A percentile compares a stretch with the other conserved stretches of the same genome.
phyloP scores from a whole-genome alignment of 2,797 vertebrate genomes.

The Miichthys miiuy region DNA sequence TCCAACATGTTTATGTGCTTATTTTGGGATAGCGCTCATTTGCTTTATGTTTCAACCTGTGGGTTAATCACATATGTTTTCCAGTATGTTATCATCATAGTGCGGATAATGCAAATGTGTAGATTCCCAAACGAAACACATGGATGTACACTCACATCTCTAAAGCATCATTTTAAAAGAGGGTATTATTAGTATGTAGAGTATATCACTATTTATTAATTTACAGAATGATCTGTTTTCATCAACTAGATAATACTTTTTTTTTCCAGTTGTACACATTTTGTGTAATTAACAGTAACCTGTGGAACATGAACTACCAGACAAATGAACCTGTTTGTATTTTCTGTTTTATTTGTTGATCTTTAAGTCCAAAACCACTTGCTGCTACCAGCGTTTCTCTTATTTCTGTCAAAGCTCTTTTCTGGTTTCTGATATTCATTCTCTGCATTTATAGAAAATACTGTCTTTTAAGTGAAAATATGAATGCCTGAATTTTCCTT shows the following conservation, averaged over 20 bases:
- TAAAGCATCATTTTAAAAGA: conserved; percentile 31
- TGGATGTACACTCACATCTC: conserved; percentile 19
- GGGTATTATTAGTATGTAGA: conserved; percentile 58
- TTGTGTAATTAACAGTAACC: conserved; percentile 59
- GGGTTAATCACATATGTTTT: conserved; percentile 40
- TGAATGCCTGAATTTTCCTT: conserved; percentile 30
- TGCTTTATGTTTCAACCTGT: conserved; percentile 36
- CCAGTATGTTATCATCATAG: conserved; percentile 3
- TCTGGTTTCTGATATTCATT: conserved; percentile 41
- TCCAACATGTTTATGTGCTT: conserved; percentile 38
- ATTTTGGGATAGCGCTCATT: conserved; percentile 40
- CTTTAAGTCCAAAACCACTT: conserved; percentile 40
- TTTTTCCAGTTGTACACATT: conserved; percentile 42
- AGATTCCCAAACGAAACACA: conserved; percentile 42
- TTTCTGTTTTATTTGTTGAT: conserved; percentile 53
- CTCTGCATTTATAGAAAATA: conserved; percentile 41
- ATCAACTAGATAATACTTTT: conserved; percentile 47
- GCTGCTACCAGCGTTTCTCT: conserved; percentile 47
- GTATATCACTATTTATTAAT: conserved; percentile 81
- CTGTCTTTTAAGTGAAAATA: conserved; percentile 52
- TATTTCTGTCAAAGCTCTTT: conserved; percentile 7
- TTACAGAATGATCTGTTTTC: conserved; percentile 68
- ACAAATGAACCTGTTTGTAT: conserved; percentile 45
- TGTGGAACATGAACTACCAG: conserved; percentile 55
- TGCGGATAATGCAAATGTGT: conserved; percentile 33